Evolutionary conservation across 2,888 invertebrate species (phyloP).

Genomic region (Cataglyphis altisquamis): DNA sequence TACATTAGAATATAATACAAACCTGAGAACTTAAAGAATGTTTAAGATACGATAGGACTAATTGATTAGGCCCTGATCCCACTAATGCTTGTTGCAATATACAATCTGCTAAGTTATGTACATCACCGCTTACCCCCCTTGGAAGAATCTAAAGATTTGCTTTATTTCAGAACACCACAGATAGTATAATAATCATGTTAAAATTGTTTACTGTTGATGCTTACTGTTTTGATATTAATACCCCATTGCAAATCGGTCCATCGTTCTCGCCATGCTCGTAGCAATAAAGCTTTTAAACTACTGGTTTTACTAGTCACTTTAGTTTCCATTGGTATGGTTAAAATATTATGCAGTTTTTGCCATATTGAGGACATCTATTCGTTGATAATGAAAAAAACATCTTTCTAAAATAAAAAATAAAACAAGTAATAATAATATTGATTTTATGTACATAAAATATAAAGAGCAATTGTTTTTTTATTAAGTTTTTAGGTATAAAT

Average conservation of each 20-base stretch:
- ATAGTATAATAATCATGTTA: not conserved
- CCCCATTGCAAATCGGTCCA: slow-evolving; percentile 99
- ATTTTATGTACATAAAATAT: not conserved
- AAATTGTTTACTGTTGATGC: slow-evolving; percentile 49
- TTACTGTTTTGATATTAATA: slow-evolving; percentile 96
- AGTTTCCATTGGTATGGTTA: slow-evolving; percentile 89
- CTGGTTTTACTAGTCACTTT: slow-evolving; percentile 95
- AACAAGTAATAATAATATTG: not conserved
- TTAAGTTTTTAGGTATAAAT: not conserved
- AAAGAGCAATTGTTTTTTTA: not conserved
- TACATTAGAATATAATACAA: not conserved
- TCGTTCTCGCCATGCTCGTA: slow-evolving; percentile 97
- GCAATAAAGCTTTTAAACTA: slow-evolving; percentile 92
- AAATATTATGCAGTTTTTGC: slow-evolving; percentile 59
- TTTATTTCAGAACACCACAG: not conserved
- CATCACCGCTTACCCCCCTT: slow-evolving; percentile 96
- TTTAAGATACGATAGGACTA: slow-evolving; percentile 96
- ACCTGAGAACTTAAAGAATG: slow-evolving; percentile 96
- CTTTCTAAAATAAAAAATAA: not conserved
- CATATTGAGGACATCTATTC: not conserved
- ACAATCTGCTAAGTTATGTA: slow-evolving; percentile 97
- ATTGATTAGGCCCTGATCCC: slow-evolving; percentile 96
- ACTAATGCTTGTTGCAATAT: slow-evolving; percentile 97
- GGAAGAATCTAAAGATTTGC: slow-evolving; percentile 89
- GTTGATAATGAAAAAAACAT: not conserved